These are phyloP conservation scores for Origma solitaria DNA, from an alignment of 2,113 vertebrate genomes.

Conservation along the genomic window DNA sequence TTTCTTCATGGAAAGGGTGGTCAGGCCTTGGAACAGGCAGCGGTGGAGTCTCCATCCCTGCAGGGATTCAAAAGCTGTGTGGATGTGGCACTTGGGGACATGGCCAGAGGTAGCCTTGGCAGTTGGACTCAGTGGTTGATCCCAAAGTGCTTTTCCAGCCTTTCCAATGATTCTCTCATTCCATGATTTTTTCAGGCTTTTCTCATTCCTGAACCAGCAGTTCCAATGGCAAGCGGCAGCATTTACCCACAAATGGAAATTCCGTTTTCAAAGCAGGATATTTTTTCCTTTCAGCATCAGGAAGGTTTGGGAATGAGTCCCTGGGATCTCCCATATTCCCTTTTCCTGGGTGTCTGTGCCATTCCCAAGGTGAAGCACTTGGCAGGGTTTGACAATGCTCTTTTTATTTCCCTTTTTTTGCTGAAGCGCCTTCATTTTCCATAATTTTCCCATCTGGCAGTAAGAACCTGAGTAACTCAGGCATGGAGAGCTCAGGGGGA, in stretches of 20 bases:
- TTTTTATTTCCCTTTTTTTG: neutral
- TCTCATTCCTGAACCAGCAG: neutral
- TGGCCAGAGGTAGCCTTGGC: neutral
- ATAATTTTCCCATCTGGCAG: neutral
- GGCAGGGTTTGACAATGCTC: neutral
- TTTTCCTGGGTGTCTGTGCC: neutral
- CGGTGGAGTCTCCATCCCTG: neutral
- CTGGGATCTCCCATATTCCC: neutral
- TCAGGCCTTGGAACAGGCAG: too few relatives aligned
- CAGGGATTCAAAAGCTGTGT: fast-evolving
- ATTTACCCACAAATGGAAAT: neutral
- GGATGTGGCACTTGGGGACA: neutral
- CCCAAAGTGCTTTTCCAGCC: neutral
- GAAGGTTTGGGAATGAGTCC: neutral
- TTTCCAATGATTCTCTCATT: neutral
- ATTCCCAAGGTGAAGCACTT: neutral
- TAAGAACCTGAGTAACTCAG: neutral
- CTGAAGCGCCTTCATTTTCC: neutral
- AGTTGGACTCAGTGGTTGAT: neutral
- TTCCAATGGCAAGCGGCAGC: neutral
- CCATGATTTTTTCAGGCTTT: neutral
- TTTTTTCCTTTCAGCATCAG: neutral
- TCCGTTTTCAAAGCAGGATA: neutral
- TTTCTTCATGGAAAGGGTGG: neutral
- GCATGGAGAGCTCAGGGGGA: fast-evolving